Base-by-base conservation (phyloP, 2,888 invertebrate genomes). In the Agrilus mali region DNA sequence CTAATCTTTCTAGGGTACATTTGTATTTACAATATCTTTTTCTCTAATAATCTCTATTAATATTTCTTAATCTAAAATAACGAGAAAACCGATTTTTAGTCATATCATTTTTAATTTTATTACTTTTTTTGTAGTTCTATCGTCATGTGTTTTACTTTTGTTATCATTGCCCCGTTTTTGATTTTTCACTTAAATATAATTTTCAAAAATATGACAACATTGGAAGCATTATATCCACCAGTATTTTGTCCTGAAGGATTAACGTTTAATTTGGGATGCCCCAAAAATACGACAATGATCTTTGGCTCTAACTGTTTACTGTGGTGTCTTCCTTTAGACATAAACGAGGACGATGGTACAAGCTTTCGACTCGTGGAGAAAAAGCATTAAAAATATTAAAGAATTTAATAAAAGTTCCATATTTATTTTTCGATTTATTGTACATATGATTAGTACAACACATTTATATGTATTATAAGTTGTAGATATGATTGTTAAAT, bases 151-250 rank as follows among this genome's bases (percentile, higher is more conserved):
- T 93, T 95, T 92, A 94, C 96, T 70, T 88, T 84, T 53, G 80
- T 94, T 55, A 89, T 90, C 64, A 75, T 96, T 57, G 80, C 86
- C 42, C 90, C 89, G 44, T 76, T 96, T 47, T 88, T 94, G 70
- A 83, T 86, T 54, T 96, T 95, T 69, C 95, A 96, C 65, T 79
- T 88, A 61, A 94, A 86, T 66, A 76, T 96, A 59, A 84, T 89
- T 50, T 69, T 80, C 40, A 78, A 82, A 60, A 96, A 96, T 68
- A 78, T 89, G 65, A 88, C 93, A 33, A 96, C 95, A 17, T 69
- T 96, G 65, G 95, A 95, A 72, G 84, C 93, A 42, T 93, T 94
- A 69, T 78, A 92, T 50, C 83, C 92, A 48, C 93, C 95, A 1
- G 80, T 90, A 67, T 94, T 95, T 42, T 7, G 17, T 14, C 80